Evolutionary conservation across 2,888 invertebrate species (phyloP), one percentile per base, ranked within the genome.

Genomic region (Penaeus monodon): DNA sequence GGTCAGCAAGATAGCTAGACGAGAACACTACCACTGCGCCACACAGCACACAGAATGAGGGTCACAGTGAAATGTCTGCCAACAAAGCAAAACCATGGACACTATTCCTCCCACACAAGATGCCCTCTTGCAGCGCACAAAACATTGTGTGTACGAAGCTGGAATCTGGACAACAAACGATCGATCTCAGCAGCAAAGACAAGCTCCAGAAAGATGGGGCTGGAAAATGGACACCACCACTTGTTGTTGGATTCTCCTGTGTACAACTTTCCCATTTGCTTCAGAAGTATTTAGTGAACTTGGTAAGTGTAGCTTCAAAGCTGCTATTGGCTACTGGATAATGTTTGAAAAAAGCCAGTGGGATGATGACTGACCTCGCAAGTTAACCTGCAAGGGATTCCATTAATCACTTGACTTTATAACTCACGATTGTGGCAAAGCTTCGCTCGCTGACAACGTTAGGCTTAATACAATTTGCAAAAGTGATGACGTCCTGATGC

Each of bases 21-120:
- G 33, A 38, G n/a, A 38, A 4, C 33, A n/a, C n/a, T n/a, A n/a
- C n/a, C n/a, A n/a, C n/a, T n/a, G n/a, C 33, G 33, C 33, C 33
- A 38, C 33, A 38, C 14, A 33, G n/a, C 64, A 64, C 80, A 27
- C 64, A 57, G n/a, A 80, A 78, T 78, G 78, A 78, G 27, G 44
- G 29, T 80, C 64, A 1, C 80, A 80, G 80, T 33, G 64, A 64
- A 80, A 80, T 63, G 80, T 80, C 14, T 80, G 80, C 80, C 66
- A 80, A 65, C 64, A 80, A 80, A 64, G 65, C 80, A 80, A 80
- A 65, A 80, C 64, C 63, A 65, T 80, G 80, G 80, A 80, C 63
- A 27, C 64, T 65, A 44, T 78, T 65, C 33, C 63, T 24, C 66
- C 80, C 64, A 80, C 80, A 63, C 80, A 80, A n/a, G 27, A 29